Evolutionary conservation across 2,888 invertebrate genomes (phyloP).

Genomic region (Bellardia pandia): DNA sequence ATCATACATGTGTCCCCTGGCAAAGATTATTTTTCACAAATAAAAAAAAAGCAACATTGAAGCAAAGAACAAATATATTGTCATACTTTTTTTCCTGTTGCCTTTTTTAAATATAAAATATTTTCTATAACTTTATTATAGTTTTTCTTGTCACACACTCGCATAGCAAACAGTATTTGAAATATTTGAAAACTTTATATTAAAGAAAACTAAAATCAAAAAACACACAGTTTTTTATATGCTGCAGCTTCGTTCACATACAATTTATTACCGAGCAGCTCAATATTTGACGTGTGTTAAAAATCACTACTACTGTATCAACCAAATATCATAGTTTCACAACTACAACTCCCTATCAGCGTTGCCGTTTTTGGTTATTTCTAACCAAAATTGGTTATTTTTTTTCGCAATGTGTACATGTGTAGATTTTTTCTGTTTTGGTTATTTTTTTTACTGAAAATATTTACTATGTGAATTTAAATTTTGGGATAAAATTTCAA

Average conservation of each 20-base stretch:
- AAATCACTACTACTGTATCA: conserved; percentile 53
- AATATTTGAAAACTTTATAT: conserved; percentile 48
- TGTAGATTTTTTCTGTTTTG: too few relatives aligned
- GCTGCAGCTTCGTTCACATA: conserved; percentile 27
- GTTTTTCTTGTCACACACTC: neutral
- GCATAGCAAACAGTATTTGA: conserved; percentile 5
- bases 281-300: conserved; percentile 57
- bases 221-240: neutral
- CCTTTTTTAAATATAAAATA: conserved; percentile 14
- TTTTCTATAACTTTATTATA: conserved; percentile 55
- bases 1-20: neutral
- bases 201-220: neutral
- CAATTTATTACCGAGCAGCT: conserved; percentile 59
- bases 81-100: neutral
- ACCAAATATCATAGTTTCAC: conserved; percentile 33
- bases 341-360: conserved; percentile 14
- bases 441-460: too few relatives aligned
- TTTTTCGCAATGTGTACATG: too few relatives aligned
- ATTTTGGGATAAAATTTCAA: too few relatives aligned
- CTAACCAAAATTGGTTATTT: too few relatives aligned
- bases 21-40: neutral
- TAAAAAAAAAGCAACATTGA: too few relatives aligned
- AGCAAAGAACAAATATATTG: neutral
- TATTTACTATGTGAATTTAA: too few relatives aligned
- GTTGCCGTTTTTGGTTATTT: too few relatives aligned